Percentiles rank a stretch among this genome's conserved stretches.
These are phyloP conservation scores for Mayetiola destructor DNA, from an alignment of 2,888 invertebrate genomes.

Conservation along the genomic window DNA sequence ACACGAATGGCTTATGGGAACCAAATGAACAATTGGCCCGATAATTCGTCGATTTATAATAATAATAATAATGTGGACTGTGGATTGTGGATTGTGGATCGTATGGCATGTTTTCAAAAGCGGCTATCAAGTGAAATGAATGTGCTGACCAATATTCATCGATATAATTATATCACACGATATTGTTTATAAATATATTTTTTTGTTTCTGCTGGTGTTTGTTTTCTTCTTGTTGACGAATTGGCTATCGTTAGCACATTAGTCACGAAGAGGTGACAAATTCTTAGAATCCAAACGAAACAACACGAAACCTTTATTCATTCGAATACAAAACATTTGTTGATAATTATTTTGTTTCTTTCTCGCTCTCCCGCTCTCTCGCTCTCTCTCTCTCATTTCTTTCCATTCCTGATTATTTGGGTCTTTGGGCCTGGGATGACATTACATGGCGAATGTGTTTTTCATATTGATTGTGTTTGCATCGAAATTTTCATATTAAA, in stretches of 20 bases:
- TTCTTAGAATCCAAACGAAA: not conserved
- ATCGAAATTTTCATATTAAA: not conserved
- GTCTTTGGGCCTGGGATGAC: not conserved
- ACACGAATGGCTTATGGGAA: no score
- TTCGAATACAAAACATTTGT: not conserved
- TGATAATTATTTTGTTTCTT: no score
- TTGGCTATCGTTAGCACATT: not conserved
- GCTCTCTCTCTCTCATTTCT: not conserved
- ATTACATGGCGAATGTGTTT: not conserved
- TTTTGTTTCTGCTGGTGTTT: no score
- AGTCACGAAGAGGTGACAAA: slow-evolving; percentile 2
- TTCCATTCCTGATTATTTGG: slow-evolving; percentile 2
- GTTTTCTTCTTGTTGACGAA: no score
- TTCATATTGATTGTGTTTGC: not conserved
- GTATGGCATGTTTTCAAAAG: not conserved
- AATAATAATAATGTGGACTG: no score
- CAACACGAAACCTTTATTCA: not conserved
- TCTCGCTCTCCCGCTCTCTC: no score
- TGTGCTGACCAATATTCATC: not conserved
- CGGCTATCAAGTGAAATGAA: not conserved
- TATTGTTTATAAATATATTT: no score
- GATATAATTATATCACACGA: not conserved
- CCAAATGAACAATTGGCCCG: no score
- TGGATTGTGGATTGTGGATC: not conserved
- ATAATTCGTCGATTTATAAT: no score